Evolutionary conservation across 2,113 vertebrate genomes (phyloP), one percentile per base, ranked within the genome.

Genomic region (Galeopterus variegatus): DNA sequence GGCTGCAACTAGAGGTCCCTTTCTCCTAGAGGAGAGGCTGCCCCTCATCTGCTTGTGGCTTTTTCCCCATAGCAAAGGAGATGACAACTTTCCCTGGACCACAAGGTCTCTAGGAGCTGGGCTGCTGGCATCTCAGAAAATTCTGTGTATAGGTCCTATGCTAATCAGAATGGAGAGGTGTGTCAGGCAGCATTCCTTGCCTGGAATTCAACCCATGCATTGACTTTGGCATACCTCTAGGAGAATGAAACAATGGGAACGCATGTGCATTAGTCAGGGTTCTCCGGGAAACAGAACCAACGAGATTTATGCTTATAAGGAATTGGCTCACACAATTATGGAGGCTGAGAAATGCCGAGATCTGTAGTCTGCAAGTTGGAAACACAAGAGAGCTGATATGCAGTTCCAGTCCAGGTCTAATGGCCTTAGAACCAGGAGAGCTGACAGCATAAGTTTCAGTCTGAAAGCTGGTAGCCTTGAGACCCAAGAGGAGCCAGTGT

Each of bases 1-100:
- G 5, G 1, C 17, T 70, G 9, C 31, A 0, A 23, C 8, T 9
- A 70, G 45, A 77, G 11, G 6, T 54, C 2, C 13, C 8, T n/a
- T 73, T 88, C 62, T 18, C 19, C 26, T 8, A 64, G 33, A 28
- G 2, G 0, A 75, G 8, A 91, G 31, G 33, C 8, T 62, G 1
- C 0, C 69, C 23, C 19, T 48, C 13, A 86, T 13, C 0, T 76
- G 6, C 15, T 24, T 82, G 23, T 15, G 62, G 24, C 8, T 65
- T 62, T 18, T 4, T 93, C 17, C n/a, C 31, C 19, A 45, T 2
- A 50, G 17, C 4, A 67, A 10, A 56, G 1, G 10, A 2, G 10
- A 36, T 45, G 5, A 2, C 5, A 70, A 75, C 19, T 89, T 28
- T 0, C 26, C 3, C 23, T 6, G 19, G 13, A 12, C 6, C 17